Base-by-base conservation (phyloP, 2,888 invertebrate genomes). In the Tanytarsus gracilentus region DNA sequence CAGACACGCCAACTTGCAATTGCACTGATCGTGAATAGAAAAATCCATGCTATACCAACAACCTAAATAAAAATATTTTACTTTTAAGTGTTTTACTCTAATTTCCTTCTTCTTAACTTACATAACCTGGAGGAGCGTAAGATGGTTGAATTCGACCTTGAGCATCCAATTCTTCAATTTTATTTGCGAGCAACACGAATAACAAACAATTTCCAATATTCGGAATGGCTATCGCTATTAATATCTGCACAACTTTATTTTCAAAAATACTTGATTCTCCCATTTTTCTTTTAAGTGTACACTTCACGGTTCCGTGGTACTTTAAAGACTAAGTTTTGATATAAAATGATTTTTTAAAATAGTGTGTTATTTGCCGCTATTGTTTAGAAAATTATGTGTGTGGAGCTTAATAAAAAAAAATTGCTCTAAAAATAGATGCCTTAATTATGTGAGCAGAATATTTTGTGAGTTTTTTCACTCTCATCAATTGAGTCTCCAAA, bases 401-500 rank as follows among this genome's bases (percentile, higher is more conserved):
- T n/a, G n/a, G 9, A 29, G 29, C 9, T 7, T 9, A 29, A 29
- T 7, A 29, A 29, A 30, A 21, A 44, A 21, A 18, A 11, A 9
- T 18, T 44, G 8, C 11, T 23, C 11, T 21, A 4, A n/a, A 39
- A 14, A 44, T 23, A 3, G 6, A 14, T 40, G 1, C 8, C 16
- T 16, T 7, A 3, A 18, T 14, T 14, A 21, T 5, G 1, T 14
- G 18, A 40, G 4, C 5, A 40, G 6, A 40, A 40, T 25, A 48
- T 23, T 3, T 5, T 14, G 1, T 9, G 25, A 23, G 2, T 7
- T 6, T 50, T 26, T n/a, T n/a, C n/a, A n/a, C n/a, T 27, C 16
- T 21, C 4, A 56, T 56, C 6, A 44, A 21, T 56, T 56, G 16
- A 44, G 7, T 40, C n/a, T 16, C 44, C 44, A 56, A 29, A 44